A percentile compares a stretch with the other conserved stretches of the same genome.
Conservation (phyloP, 2,797 vertebrate genomes). For the Danio aesculapii region DNA sequence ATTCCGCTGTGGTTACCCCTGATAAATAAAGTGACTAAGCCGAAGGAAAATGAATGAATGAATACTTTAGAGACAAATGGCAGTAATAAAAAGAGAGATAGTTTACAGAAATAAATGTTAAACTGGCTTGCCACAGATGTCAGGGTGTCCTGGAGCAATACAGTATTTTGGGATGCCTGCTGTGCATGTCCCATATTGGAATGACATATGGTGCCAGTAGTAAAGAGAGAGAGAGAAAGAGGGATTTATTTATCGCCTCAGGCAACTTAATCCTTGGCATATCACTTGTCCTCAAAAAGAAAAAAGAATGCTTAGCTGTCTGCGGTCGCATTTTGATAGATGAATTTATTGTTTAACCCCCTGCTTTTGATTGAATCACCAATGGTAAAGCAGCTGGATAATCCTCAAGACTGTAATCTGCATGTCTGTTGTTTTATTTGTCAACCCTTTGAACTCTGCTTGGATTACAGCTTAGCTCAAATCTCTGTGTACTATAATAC, state of each 20-base stretch:
- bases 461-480: neutral
- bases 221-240: constrained; percentile 11
- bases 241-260: constrained; percentile 8
- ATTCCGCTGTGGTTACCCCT: too few species aligned
- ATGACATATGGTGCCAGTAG: constrained; percentile 54
- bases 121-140: constrained; percentile 54
- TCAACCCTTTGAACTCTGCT: neutral
- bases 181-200: constrained; percentile 54
- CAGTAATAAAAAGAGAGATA: neutral
- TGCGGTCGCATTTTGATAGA: neutral
- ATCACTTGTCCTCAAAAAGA: constrained; percentile 27
- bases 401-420: neutral
- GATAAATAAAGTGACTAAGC: too few species aligned
- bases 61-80: neutral
- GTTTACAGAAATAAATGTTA: constrained; percentile 2
- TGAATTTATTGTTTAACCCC: neutral
- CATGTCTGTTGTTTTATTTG: neutral
- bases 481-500: neutral
- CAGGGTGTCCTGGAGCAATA: constrained; percentile 26
- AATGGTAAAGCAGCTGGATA: neutral
- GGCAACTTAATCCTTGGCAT: constrained; percentile 21
- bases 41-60: too few species aligned
- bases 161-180: constrained; percentile 23
- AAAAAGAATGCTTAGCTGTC: constrained; percentile 4
- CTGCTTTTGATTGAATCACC: neutral